These are phyloP conservation scores for Orcinus orca DNA, from an alignment of 2,113 vertebrate genomes.

Conservation along the genomic window DNA sequence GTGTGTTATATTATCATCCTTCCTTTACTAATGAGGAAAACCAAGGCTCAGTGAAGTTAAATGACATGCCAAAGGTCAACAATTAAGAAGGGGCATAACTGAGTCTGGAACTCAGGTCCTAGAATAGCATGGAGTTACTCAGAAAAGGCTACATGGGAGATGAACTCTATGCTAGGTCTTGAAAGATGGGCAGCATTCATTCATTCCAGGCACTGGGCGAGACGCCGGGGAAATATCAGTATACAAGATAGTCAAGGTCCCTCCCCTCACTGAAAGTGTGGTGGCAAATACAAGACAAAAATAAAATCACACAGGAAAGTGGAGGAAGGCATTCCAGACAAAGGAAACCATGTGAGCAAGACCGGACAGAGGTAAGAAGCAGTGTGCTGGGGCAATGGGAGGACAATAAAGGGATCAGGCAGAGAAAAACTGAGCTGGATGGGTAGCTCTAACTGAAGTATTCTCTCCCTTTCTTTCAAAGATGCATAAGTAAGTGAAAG, in stretches of 20 bases:
- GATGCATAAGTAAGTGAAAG: background rate
- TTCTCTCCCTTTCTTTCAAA: background rate
- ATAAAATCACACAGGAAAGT: background rate
- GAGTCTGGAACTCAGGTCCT: background rate
- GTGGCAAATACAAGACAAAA: constrained; percentile 8
- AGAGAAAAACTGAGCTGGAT: background rate
- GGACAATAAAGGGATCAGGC: background rate
- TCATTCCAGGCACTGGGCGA: background rate
- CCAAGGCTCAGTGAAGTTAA: background rate
- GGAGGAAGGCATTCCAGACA: background rate
- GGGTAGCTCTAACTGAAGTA: background rate
- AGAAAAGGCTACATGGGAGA: background rate
- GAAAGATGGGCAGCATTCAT: background rate
- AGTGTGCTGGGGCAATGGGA: background rate
- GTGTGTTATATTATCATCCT: background rate
- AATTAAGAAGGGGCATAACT: background rate
- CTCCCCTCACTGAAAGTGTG: background rate
- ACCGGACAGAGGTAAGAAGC: background rate
- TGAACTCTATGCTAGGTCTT: background rate
- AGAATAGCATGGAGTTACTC: background rate
- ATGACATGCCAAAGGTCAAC: background rate
- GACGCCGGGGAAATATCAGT: background rate
- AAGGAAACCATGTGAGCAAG: background rate
- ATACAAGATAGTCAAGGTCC: background rate
- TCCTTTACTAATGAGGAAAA: background rate